Conservation (phyloP, 2,888 invertebrate genomes). For the Taphrorychus bicolor region DNA sequence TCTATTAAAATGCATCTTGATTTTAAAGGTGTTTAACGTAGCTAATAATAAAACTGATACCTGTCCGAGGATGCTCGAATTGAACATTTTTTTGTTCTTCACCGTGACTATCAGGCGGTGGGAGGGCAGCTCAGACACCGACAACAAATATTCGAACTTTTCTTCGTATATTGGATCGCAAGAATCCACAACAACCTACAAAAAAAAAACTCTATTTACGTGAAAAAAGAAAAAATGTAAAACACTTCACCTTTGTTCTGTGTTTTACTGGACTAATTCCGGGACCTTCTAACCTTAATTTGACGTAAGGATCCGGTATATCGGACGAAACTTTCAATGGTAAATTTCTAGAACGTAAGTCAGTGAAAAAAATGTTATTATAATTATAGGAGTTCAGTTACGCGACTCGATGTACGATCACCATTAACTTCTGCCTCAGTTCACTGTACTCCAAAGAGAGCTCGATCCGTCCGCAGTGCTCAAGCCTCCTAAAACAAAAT, state of each 20-base stretch:
- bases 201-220: conserved; percentile 39
- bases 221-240: conserved; percentile 63
- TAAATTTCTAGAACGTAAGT: conserved; percentile 67
- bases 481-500: conserved; percentile 42
- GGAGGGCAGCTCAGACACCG: conserved; percentile 75
- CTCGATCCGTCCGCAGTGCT: conserved; percentile 74
- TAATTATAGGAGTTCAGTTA: no score
- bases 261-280: conserved; percentile 74
- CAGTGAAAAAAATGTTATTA: no score
- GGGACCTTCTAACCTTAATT: conserved; percentile 80
- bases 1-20: conserved; percentile 60
- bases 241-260: conserved; percentile 57
- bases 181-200: conserved; percentile 77
- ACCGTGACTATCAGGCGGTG: conserved; percentile 78
- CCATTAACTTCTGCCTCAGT: conserved; percentile 77
- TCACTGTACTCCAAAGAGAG: conserved; percentile 82
- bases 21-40: neutral
- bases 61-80: conserved; percentile 68
- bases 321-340: conserved; percentile 80
- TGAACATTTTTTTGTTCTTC: conserved; percentile 80
- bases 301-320: conserved; percentile 89
- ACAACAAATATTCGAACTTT: conserved; percentile 85
- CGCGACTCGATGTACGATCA: conserved; percentile 87
- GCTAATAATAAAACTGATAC: conserved; percentile 48
- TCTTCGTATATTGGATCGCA: conserved; percentile 90